Evolutionary conservation across 2,888 invertebrate genomes (phyloP), one percentile per base, ranked within the genome.

Genomic region (Sericinus montela): DNA sequence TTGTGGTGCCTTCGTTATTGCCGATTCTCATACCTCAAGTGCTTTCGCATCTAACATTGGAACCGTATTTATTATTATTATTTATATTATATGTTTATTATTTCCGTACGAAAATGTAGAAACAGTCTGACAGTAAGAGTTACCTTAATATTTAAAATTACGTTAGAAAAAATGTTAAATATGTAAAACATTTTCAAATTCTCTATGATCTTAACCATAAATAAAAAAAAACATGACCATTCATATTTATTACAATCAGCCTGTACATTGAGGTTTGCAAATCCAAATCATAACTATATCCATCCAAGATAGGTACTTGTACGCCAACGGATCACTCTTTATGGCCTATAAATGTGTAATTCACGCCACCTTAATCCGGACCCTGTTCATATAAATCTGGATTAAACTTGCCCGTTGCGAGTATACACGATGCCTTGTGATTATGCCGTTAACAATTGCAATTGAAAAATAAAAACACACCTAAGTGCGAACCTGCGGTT

Each of bases 281-380:
- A 70, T 73, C 70, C 75, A 74, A 71, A 70, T 76, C 81, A 81
- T 82, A 83, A 81, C 78, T 81, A 82, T 75, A 81, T 75, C 72
- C 75, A 73, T 67, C 66, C 65, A 63, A 66, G 75, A 72, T 79
- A 81, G 81, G 82, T 80, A 81, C 75, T 54, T 69, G 72, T 76
- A 72, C 77, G 80, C 85, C 84, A 84, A 84, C 75, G 83, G 86
- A 87, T 87, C 87, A 85, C 79, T 87, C 85, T 88, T 87, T 86
- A 88, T 82, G 84, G 86, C 81, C 85, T 88, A 86, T 86, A 86
- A 85, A 88, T 77, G 86, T 84, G 85, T 87, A 87, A 87, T 87
- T 88, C 86, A 85, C 85, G 85, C 86, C 81, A 76, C 83, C 84
- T 88, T 88, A 88, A 88, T 88, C 88, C 86, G 78, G n/a, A 72